Base-by-base conservation (phyloP, 2,113 vertebrate species). In the Toxostoma redivivum region DNA sequence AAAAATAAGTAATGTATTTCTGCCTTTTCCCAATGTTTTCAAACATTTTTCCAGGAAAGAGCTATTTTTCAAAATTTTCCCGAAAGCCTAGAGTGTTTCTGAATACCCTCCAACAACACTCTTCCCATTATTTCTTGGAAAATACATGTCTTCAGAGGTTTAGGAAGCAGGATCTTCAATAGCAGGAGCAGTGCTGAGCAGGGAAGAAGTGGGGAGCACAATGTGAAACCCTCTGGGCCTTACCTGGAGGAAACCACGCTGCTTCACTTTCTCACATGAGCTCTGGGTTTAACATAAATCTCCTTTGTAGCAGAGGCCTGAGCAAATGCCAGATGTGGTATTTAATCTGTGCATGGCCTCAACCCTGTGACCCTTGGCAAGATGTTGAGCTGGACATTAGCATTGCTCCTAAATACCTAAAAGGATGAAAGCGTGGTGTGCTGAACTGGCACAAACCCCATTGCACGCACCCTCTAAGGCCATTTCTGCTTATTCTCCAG, bases 391-490 rank as follows among this genome's bases (percentile, higher is more conserved):
- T 48, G 37, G 11, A 62, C 35, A 66, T 15, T 38, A 84, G 27
- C 1, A 0, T 1, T 65, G 30, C 9, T 42, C 58, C 71, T 88
- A 57, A 93, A 82, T 54, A 40, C 24, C 58, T 28, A 11, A 45
- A 74, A 66, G 8, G 11, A 50, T 69, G 30, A 77, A 90, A 30
- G 12, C 27, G 9, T 2, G 7, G 21, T 64, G 54, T 65, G 50
- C 71, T 65, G 56, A 88, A 50, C 37, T 37, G 56, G 25, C 30
- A 40, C 10, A 73, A 89, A 60, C 21, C 11, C 11, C 42, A 19
- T 1, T 27, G 37, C 12, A 12, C 1, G 0, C 25, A 38, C 11
- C 3, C 24, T 62, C n/a, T 50, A 65, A 28, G 57, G n/a, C 9
- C 8, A 10, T 50, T 90, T 73, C 66, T 89, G 23, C 56, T 42